These are phyloP conservation scores for zebrafish (Danio rerio) DNA, from an alignment of 2,113 vertebrate genomes.

Conservation along the genomic window DNA sequence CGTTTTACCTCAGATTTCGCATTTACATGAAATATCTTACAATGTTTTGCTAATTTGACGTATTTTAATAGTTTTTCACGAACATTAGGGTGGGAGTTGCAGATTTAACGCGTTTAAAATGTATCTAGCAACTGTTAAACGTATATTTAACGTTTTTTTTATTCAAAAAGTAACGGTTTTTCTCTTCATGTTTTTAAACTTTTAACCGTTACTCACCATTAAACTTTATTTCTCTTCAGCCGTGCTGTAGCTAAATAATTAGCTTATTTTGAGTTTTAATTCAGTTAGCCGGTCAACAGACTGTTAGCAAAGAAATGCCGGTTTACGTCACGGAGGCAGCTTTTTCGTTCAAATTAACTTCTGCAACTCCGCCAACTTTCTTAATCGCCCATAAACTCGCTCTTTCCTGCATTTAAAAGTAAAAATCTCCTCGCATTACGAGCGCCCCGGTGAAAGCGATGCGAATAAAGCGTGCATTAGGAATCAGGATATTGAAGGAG, in stretches of 20 bases:
- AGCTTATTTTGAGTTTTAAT: not conserved
- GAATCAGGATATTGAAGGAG: slow-evolving; percentile 31
- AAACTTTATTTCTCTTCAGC: not conserved
- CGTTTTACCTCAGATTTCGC: not conserved
- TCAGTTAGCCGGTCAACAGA: not conserved
- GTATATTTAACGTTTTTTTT: not conserved
- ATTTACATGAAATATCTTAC: too few species aligned
- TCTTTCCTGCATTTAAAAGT: not conserved
- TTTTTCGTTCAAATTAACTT: not conserved
- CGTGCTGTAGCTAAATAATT: not conserved
- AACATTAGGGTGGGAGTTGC: not conserved
- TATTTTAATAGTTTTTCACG: not conserved
- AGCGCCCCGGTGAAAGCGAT: not conserved
- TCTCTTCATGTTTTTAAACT: not conserved
- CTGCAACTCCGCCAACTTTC: not conserved
- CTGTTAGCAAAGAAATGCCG: not conserved
- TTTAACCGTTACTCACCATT: not conserved
- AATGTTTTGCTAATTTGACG: not conserved
- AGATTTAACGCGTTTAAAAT: not conserved
- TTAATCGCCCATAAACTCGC: not conserved
- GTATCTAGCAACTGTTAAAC: not conserved
- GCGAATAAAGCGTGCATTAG: slow-evolving; percentile 6
- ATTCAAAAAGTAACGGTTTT: not conserved
- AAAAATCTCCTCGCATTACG: not conserved
- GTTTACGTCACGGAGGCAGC: not conserved